A percentile compares a stretch with the other conserved stretches of the same genome.
Conservation (phyloP, 1,140 invertebrate genomes). For the Diachasmimorpha longicaudata region DNA sequence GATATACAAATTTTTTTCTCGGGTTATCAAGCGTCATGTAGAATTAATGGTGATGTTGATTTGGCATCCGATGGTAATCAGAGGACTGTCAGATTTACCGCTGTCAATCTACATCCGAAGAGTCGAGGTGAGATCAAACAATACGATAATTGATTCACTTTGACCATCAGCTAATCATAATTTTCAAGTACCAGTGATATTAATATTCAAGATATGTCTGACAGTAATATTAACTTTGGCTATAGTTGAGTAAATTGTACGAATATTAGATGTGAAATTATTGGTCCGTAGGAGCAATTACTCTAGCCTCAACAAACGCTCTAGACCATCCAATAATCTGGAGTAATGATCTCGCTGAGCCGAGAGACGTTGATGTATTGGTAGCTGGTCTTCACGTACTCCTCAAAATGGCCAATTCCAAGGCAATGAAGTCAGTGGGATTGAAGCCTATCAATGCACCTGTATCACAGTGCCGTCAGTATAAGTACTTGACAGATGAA, state of each 20-base stretch:
- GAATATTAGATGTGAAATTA: not conserved
- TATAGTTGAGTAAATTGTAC: no score
- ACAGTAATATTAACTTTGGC: not conserved
- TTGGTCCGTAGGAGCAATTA: conserved; percentile 61
- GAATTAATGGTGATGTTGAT: conserved; percentile 49
- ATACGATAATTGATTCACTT: no score
- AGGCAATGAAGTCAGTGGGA: conserved; percentile 38
- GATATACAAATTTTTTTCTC: conserved; percentile 61
- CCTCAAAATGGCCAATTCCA: conserved; percentile 42
- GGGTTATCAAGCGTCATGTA: conserved; percentile 54
- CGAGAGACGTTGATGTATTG: conserved; percentile 55
- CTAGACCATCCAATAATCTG: conserved; percentile 65
- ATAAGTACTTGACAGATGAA: conserved; percentile 43
- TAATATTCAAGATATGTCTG: not conserved
- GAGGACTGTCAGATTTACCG: conserved; percentile 62
- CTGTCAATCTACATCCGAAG: conserved; percentile 73
- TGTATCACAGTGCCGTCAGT: conserved; percentile 37
- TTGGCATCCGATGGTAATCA: not conserved
- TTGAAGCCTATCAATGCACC: conserved; percentile 31
- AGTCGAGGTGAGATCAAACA: conserved; percentile 70
- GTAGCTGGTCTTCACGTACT: conserved; percentile 53
- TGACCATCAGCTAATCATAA: no score
- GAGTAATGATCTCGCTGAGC: conserved; percentile 64
- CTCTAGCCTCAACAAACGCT: conserved; percentile 61
- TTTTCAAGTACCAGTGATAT: no score